Evolutionary conservation across 2,888 invertebrate species (phyloP).

Genomic region (Leptopterna dolabrata): DNA sequence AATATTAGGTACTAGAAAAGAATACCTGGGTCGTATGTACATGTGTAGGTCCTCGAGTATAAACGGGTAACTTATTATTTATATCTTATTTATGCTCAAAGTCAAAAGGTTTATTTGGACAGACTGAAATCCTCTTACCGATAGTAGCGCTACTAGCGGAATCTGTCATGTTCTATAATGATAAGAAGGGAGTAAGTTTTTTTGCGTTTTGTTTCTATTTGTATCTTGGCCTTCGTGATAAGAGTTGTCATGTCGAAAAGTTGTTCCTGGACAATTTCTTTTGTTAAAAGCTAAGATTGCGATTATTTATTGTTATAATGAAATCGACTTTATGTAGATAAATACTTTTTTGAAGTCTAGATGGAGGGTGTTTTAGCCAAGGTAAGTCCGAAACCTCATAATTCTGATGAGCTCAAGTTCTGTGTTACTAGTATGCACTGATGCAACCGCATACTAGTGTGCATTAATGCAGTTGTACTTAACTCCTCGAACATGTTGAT

Average conservation of each 20-base stretch:
- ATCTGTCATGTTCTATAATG: background rate
- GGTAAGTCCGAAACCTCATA: background rate
- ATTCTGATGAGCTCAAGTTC: no score
- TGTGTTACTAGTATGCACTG: no score
- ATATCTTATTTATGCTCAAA: no score
- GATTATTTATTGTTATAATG: background rate
- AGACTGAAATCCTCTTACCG: background rate
- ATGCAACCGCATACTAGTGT: no score
- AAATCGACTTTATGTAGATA: background rate
- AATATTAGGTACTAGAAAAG: no score
- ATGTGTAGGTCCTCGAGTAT: no score
- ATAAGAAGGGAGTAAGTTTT: background rate
- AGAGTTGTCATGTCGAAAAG: background rate
- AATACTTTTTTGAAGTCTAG: background rate
- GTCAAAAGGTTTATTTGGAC: no score
- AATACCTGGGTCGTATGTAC: no score
- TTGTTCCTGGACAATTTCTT: background rate
- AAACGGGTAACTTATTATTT: no score
- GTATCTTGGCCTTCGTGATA: background rate
- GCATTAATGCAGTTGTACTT: no score
- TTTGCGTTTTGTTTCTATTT: background rate
- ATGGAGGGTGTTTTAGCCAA: background rate
- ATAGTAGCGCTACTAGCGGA: background rate
- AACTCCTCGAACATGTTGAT: no score
- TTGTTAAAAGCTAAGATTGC: background rate